phyloP scores from a whole-genome alignment of 1,140 invertebrate species.

The Bombus pascuorum region DNA sequence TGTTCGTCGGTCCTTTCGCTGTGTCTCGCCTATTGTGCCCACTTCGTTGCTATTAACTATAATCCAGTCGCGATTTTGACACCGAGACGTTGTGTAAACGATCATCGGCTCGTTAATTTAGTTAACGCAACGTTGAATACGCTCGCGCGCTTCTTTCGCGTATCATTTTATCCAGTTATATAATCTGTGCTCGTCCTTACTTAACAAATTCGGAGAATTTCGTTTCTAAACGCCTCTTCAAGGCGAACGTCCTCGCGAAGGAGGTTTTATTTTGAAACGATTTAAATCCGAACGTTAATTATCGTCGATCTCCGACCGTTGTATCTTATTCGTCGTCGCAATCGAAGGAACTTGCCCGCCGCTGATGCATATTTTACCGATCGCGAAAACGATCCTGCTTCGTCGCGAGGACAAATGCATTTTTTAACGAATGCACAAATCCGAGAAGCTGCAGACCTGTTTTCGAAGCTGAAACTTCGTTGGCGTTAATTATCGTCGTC shows the following conservation, averaged over 20 bases:
- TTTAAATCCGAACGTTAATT: background rate
- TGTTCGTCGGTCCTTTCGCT: background rate
- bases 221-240: background rate
- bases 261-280: background rate
- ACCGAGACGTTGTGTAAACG: background rate
- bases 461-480: background rate
- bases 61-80: background rate
- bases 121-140: too few species aligned
- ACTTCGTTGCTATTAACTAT: slow-evolving; percentile 3
- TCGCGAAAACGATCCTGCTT: background rate
- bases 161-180: background rate
- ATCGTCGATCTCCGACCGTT: background rate
- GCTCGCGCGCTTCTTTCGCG: background rate
- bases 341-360: too few species aligned
- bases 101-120: background rate
- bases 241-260: background rate
- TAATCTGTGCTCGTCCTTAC: background rate
- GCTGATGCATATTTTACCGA: background rate
- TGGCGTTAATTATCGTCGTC: slow-evolving; percentile 1
- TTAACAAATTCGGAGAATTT: background rate
- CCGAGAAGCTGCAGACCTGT: background rate
- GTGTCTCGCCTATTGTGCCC: background rate
- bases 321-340: background rate
- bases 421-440: background rate
- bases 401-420: background rate